phyloP scores from a whole-genome alignment of 2,797 vertebrate species.

The Passerculus sandwichensis region DNA sequence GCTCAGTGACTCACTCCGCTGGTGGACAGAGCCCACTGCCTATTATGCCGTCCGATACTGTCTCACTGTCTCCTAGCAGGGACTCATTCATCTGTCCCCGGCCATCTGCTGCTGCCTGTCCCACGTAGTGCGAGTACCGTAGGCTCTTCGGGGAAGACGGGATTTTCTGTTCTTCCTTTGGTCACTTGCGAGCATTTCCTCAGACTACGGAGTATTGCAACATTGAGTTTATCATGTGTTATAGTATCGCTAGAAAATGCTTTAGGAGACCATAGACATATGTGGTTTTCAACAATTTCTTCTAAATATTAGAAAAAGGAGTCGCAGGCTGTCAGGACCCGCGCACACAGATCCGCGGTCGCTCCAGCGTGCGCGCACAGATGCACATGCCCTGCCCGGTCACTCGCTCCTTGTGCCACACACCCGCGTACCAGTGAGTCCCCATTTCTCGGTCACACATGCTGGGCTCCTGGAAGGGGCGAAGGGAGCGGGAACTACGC shows the following conservation, averaged over 20 bases:
- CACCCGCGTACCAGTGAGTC: background rate
- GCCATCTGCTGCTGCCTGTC: slow-evolving; percentile 41
- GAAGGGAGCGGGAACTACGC: background rate
- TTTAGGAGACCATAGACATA: background rate
- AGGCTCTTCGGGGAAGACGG: background rate
- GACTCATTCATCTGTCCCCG: slow-evolving; percentile 7
- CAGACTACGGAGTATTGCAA: background rate
- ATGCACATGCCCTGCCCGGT: background rate
- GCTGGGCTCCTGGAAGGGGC: background rate
- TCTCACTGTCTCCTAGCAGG: slow-evolving; percentile 36
- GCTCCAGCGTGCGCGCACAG: accelerated
- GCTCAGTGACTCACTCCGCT: slow-evolving; percentile 27
- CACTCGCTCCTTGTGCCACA: background rate
- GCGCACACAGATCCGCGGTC: background rate
- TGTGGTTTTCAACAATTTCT: background rate
- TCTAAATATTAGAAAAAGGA: background rate
- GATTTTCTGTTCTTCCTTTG: background rate
- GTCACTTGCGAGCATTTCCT: background rate
- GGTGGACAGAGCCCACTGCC: slow-evolving; percentile 27
- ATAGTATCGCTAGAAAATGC: background rate
- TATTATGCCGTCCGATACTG: background rate
- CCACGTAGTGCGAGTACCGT: background rate
- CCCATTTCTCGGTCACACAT: background rate
- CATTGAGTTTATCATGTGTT: background rate
- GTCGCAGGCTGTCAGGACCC: background rate